Conservation (phyloP, 2,113 vertebrate species). For the Scartelaos histophorus region DNA sequence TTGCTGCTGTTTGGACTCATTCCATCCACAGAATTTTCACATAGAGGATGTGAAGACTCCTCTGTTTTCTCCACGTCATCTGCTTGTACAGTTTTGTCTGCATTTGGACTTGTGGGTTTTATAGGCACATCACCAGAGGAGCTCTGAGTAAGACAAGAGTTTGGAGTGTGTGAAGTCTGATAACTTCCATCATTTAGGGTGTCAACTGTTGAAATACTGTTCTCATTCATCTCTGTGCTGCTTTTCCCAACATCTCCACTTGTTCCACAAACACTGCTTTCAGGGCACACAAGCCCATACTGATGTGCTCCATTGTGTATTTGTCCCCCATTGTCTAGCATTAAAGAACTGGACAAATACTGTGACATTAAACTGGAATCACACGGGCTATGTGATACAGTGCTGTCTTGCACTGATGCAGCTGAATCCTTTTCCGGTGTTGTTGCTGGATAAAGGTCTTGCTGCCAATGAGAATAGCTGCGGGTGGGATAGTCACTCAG, state of each 20-base stretch:
- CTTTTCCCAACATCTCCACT: conserved; percentile 60
- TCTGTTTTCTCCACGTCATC: conserved; percentile 54
- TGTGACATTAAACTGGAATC: conserved; percentile 79
- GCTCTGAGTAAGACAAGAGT: conserved; percentile 74
- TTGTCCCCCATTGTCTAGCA: conserved; percentile 76
- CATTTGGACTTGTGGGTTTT: conserved; percentile 63
- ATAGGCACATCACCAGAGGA: conserved; percentile 77
- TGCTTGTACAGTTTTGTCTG: conserved; percentile 46
- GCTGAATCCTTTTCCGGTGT: conserved; percentile 63
- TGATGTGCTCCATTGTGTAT: conserved; percentile 76
- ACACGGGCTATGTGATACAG: conserved; percentile 54
- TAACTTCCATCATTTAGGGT: conserved; percentile 67
- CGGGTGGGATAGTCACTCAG: conserved; percentile 69
- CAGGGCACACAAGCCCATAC: conserved; percentile 69
- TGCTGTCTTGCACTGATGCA: conserved; percentile 54
- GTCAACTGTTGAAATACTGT: conserved; percentile 65
- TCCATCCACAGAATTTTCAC: conserved; percentile 57
- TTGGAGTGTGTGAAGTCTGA: conserved; percentile 61
- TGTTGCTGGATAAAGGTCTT: conserved; percentile 63
- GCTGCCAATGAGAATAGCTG: conserved; percentile 67
- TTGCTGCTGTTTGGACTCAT: conserved; percentile 52
- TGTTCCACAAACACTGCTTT: conserved; percentile 37
- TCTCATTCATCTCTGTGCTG: conserved; percentile 54
- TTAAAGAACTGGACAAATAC: conserved; percentile 78
- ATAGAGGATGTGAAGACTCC: conserved; percentile 34